Evolutionary conservation across 2,113 vertebrate genomes (phyloP).

Genomic region (Machaerirhynchus nigripectus): DNA sequence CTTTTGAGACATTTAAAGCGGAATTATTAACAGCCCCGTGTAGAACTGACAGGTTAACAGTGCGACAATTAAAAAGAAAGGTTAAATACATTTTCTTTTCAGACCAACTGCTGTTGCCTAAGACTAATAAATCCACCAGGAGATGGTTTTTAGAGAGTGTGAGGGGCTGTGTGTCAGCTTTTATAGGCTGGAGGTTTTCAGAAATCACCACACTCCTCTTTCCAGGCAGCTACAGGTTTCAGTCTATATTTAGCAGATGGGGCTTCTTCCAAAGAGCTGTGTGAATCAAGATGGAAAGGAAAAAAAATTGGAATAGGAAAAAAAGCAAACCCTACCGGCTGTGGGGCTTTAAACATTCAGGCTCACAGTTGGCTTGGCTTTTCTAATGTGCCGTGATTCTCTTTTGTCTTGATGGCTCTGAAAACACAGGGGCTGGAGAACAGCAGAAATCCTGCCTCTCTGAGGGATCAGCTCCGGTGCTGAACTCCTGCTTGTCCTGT

Average conservation of each 20-base stretch:
- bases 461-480: background rate
- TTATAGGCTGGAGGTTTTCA: constrained; percentile 16
- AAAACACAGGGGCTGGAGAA: background rate
- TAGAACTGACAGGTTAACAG: constrained; percentile 64
- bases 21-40: constrained; percentile 51
- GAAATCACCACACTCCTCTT: constrained; percentile 12
- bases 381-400: background rate
- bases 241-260: background rate
- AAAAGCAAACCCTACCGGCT: background rate
- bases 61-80: constrained; percentile 64
- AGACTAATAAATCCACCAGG: constrained; percentile 59
- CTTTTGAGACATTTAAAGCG: constrained; percentile 24
- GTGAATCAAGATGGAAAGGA: background rate
- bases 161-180: constrained; percentile 39
- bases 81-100: constrained; percentile 67
- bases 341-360: background rate
- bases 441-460: background rate
- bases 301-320: background rate
- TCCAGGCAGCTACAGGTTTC: constrained; percentile 40
- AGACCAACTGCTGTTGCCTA: constrained; percentile 62
- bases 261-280: background rate
- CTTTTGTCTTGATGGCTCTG: background rate
- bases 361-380: background rate
- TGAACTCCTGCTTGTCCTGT: background rate
- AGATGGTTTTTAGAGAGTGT: constrained; percentile 30